Conservation (phyloP, 2,888 invertebrate species). For the Latrodectus hesperus region DNA sequence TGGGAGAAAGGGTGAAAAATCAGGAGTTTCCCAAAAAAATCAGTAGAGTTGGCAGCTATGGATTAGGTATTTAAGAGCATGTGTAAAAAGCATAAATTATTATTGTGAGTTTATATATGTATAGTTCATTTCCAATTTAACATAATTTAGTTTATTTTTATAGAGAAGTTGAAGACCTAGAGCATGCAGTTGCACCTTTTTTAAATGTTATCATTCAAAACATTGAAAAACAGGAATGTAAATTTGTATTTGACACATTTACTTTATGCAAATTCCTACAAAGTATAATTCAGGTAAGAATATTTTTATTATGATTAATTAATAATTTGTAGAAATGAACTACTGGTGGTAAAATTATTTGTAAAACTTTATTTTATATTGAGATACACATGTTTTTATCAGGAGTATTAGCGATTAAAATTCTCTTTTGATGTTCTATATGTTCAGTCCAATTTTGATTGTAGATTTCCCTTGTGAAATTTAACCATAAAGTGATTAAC, state of each 20-base stretch:
- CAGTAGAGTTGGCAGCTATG: no score
- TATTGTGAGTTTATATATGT: no score
- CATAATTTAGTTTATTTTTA: constrained; percentile 4
- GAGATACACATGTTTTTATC: background rate
- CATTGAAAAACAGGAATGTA: constrained; percentile 13
- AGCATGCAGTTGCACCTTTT: constrained; percentile 19
- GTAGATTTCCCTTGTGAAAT: no score
- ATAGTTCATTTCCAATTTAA: no score
- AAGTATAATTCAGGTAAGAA: constrained; percentile 33
- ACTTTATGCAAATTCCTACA: constrained; percentile 39
- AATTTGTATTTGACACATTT: constrained; percentile 19
- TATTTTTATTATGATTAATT: background rate
- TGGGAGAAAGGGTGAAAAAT: no score
- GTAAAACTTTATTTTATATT: background rate
- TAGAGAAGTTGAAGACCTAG: constrained; percentile 5
- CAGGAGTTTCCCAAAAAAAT: no score
- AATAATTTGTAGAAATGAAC: background rate
- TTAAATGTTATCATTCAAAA: constrained; percentile 15
- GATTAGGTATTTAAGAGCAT: no score
- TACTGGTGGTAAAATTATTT: no score
- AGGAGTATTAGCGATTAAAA: background rate
- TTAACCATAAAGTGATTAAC: no score
- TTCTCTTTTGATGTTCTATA: no score
- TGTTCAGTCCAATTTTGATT: no score
- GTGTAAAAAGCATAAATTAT: no score